Evolutionary conservation across 2,113 vertebrate species (phyloP).

Genomic region (Oncorhynchus masou): DNA sequence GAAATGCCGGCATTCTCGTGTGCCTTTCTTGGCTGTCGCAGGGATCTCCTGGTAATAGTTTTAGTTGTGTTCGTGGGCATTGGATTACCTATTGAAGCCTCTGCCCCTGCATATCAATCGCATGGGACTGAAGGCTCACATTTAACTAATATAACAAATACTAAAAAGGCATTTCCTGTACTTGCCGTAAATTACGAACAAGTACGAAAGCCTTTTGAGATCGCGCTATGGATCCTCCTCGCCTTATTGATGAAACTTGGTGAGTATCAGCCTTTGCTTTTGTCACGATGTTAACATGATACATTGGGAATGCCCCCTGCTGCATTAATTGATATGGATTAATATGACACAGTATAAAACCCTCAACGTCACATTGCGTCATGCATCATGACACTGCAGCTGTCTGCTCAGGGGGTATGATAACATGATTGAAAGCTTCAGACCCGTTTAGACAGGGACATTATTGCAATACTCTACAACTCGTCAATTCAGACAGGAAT

Average conservation of each 20-base stretch:
- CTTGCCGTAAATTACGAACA: constrained; percentile 78
- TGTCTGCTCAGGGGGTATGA: neutral
- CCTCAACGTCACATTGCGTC: neutral
- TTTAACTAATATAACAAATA: neutral
- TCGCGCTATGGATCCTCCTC: constrained; percentile 92
- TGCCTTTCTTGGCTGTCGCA: neutral
- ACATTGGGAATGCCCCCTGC: neutral
- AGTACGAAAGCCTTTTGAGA: constrained; percentile 85
- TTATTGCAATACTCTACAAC: no score
- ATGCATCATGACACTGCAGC: no score
- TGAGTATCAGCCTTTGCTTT: constrained; percentile 63
- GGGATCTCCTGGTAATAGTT: neutral
- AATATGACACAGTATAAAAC: neutral
- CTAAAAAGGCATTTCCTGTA: constrained; percentile 84
- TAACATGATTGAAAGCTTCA: neutral
- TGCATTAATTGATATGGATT: neutral
- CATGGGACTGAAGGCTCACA: neutral
- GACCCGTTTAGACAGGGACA: neutral
- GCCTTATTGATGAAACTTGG: constrained; percentile 96
- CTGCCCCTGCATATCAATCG: neutral
- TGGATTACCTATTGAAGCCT: neutral
- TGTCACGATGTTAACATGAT: neutral
- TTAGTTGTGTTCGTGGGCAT: neutral
- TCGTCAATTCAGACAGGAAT: no score
- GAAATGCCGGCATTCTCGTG: constrained; percentile 40